Conservation (phyloP, 1,140 invertebrate genomes). For the Danaus plexippus region DNA sequence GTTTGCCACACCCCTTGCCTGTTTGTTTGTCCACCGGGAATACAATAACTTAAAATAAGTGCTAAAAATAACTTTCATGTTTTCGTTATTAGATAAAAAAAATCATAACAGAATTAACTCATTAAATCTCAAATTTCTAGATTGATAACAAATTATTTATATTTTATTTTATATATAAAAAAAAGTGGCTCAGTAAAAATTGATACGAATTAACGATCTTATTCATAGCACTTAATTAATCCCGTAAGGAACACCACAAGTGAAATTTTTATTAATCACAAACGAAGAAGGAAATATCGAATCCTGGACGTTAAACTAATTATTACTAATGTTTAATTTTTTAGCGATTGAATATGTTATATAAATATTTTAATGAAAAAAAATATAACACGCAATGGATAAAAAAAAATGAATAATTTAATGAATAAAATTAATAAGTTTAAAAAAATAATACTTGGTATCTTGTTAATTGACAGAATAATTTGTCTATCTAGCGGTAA, state of each 20-base stretch:
- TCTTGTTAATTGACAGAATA: slow-evolving; percentile 10
- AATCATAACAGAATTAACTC: no score
- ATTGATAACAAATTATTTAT: no score
- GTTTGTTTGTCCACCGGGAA: slow-evolving; percentile 19
- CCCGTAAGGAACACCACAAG: no score
- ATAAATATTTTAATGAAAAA: slow-evolving; percentile 3
- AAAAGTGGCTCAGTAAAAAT: no score
- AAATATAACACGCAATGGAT: slow-evolving; percentile 1
- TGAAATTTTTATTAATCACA: slow-evolving; percentile 34
- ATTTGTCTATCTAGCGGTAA: slow-evolving; percentile 15
- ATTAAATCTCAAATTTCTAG: no score
- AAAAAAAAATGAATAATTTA: slow-evolving; percentile 2
- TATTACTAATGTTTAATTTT: slow-evolving; percentile 5
- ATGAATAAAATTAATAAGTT: slow-evolving; percentile 2
- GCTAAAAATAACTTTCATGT: no score
- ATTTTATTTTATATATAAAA: no score
- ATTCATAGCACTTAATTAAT: no score
- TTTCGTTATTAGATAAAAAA: no score
- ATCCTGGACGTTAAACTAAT: no score
- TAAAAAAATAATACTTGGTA: slow-evolving; percentile 10
- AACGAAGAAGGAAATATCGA: slow-evolving; percentile 8
- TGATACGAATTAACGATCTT: no score
- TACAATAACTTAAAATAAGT: no score
- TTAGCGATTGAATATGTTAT: slow-evolving; percentile 8
- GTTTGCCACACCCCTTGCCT: slow-evolving; percentile 67